Evolutionary conservation across 1,140 invertebrate species (phyloP).

Genomic region (Trichonephila clavata): DNA sequence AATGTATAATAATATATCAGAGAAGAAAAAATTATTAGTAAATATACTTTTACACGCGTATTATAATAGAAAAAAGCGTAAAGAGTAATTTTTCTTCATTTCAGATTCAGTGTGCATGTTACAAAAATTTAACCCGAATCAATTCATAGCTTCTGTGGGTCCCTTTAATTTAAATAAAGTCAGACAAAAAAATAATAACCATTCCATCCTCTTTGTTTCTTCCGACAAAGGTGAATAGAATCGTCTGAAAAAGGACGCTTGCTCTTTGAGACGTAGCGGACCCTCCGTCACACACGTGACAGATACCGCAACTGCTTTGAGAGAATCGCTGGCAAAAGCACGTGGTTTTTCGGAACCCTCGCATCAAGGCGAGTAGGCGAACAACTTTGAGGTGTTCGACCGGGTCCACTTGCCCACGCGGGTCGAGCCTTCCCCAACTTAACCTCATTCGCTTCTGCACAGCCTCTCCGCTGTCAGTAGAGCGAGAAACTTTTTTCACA

Average conservation of each 20-base stretch:
- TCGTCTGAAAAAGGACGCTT: background rate
- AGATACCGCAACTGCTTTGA: background rate
- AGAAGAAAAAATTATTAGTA: no score
- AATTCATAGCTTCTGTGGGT: no score
- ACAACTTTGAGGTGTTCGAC: constrained; percentile 66
- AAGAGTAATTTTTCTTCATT: no score
- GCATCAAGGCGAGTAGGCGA: constrained; percentile 57
- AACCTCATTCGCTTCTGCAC: constrained; percentile 47
- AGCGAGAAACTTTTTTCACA: constrained; percentile 13
- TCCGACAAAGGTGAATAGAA: background rate
- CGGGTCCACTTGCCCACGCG: constrained; percentile 57
- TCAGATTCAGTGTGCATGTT: no score
- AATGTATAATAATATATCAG: no score
- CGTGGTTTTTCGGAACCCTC: constrained; percentile 23
- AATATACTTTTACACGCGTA: no score
- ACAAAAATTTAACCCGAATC: no score
- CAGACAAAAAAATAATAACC: background rate
- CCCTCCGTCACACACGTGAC: background rate
- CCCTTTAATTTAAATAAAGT: no score
- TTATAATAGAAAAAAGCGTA: no score
- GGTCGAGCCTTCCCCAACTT: background rate
- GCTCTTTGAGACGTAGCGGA: background rate
- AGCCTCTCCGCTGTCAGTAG: background rate
- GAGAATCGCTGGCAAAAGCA: constrained; percentile 41
- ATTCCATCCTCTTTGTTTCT: background rate